phyloP scores from a whole-genome alignment of 2,113 vertebrate species.

The Camelus bactrianus region DNA sequence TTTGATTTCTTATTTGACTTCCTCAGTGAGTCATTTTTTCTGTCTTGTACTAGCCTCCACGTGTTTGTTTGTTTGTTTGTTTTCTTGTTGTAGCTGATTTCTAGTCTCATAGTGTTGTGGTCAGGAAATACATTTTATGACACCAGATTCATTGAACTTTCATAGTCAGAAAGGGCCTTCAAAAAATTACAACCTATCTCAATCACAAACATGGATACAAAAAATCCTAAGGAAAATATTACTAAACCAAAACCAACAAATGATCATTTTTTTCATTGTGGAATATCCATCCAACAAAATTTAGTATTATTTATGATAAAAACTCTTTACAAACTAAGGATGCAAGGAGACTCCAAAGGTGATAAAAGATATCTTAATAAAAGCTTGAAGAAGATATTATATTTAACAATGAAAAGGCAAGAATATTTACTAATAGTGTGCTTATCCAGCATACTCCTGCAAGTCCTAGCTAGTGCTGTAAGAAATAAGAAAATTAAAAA shows the following conservation, averaged over 20 bases:
- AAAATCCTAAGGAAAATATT: neutral
- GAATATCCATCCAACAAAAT: neutral
- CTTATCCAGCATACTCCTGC: neutral
- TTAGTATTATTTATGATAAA: neutral
- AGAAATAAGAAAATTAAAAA: neutral
- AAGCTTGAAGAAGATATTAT: neutral
- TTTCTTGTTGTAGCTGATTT: too few species aligned
- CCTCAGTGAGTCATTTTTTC: too few species aligned
- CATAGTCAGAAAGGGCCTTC: neutral
- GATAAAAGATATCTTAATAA: neutral
- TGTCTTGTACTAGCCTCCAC: too few species aligned
- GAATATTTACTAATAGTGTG: neutral
- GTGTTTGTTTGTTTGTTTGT: too few species aligned
- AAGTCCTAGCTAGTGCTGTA: neutral
- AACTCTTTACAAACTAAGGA: neutral
- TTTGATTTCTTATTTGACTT: too few species aligned
- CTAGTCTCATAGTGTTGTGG: too few species aligned
- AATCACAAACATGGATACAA: neutral
- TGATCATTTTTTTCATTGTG: neutral
- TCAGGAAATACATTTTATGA: neutral
- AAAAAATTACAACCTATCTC: neutral
- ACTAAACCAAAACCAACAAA: neutral
- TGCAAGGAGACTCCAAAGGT: neutral
- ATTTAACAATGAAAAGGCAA: neutral
- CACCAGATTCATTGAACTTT: neutral